These are phyloP conservation scores for Cherax destructor DNA, from an alignment of 1,140 invertebrate species.

Conservation along the genomic window DNA sequence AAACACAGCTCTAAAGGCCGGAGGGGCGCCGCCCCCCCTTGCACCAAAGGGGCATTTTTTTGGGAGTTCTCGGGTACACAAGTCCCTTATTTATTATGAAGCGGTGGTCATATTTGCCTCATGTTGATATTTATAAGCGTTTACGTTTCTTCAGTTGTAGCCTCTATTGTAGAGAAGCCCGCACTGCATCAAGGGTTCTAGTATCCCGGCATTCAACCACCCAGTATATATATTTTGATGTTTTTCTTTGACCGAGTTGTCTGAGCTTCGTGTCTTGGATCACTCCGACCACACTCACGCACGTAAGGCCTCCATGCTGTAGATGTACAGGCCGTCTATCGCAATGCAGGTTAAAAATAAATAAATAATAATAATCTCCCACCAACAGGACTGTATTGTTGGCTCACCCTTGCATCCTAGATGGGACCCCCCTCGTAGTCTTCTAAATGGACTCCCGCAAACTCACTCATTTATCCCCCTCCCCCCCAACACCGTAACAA, in stretches of 20 bases:
- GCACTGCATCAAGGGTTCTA: constrained; percentile 3
- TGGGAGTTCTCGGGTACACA: constrained; percentile 30
- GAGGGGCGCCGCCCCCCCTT: not conserved
- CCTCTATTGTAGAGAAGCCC: constrained; percentile 39
- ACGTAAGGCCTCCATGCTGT: constrained; percentile 21
- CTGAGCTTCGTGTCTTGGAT: constrained; percentile 44
- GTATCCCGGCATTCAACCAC: constrained; percentile 5
- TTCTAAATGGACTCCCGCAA: constrained; percentile 27
- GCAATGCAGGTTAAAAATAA: not conserved
- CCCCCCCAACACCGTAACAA: not conserved
- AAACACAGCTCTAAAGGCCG: not conserved
- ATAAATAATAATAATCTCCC: not conserved
- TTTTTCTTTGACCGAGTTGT: constrained; percentile 48
- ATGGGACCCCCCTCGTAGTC: constrained; percentile 29
- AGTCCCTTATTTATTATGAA: constrained; percentile 56
- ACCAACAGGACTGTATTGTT: constrained; percentile 24
- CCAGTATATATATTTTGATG: constrained; percentile 57
- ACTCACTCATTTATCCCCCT: constrained; percentile 21
- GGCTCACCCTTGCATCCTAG: constrained; percentile 23
- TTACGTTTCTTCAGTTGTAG: constrained; percentile 45
- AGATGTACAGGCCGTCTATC: constrained; percentile 13
- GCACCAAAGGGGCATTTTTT: not conserved
- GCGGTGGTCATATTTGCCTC: constrained; percentile 56
- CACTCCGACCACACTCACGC: constrained; percentile 51
- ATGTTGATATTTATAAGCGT: constrained; percentile 56